Evolutionary conservation across 2,113 vertebrate genomes (phyloP), one percentile per base, ranked within the genome.

Genomic region (Aldabrachelys gigantea): DNA sequence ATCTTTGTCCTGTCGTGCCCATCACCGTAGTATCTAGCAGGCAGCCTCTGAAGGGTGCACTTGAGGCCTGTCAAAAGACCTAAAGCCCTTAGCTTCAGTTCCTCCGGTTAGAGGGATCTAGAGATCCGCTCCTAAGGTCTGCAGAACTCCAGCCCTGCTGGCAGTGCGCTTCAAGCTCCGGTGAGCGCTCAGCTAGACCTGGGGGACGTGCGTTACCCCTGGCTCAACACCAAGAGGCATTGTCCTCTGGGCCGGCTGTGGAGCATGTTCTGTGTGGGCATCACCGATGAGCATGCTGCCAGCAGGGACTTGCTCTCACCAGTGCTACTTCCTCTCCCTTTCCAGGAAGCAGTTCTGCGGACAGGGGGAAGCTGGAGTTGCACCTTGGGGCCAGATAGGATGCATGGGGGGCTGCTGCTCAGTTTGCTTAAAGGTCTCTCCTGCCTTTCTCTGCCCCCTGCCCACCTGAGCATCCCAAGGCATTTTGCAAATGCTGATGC

Each of bases 311-410:
- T 5, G 65, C 19, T 76, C 22, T 25, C 75, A 44, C 24, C 5
- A 10, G 24, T 1, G 11, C 24, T 5, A 10, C 0, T 10, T 89
- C 90, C 44, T 62, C 59, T 62, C 0, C 0, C 75, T 50, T 3
- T 0, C 35, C 53, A 80, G 87, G 91, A 83, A 89, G 47, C 14
- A 35, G 47, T 65, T 11, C 87, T 41, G 85, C 9, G 69, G 86
- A 8, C 14, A 41, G n/a, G 13, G 35, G 59, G 88, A 81, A 69
- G 85, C 1, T 0, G 65, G 69, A 47, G 38, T 65, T 35, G 3
- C 54, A 57, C 52, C 47, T 65, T 65, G 31, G 83, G 38, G 11
- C 9, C 10, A 38, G 4, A 25, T 4, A 13, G 38, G 72, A 41
- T 25, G 72, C 22, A 11, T 10, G 5, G 62, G 57, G 62, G 62